Evolutionary conservation across 2,113 vertebrate species (phyloP).

Genomic region (Leptocoma aspasia): DNA sequence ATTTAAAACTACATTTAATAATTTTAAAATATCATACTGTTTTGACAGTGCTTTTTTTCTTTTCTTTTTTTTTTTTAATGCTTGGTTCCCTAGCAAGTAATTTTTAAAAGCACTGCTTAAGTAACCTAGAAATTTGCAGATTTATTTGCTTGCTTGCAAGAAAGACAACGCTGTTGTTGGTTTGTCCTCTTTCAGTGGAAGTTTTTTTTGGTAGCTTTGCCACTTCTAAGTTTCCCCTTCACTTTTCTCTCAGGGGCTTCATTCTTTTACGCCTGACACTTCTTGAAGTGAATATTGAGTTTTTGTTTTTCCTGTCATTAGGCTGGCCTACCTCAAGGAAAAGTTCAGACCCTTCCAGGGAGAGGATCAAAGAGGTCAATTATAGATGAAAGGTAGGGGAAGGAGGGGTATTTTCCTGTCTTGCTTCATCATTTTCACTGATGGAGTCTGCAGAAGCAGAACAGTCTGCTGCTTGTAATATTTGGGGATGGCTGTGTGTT

Average conservation of each 20-base stretch:
- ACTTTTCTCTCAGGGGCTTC: background rate
- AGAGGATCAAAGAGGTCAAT: slow-evolving; percentile 50
- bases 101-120: background rate
- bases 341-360: slow-evolving; percentile 37
- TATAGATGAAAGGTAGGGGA: slow-evolving; percentile 21
- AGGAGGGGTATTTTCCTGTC: slow-evolving; percentile 37
- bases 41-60: background rate
- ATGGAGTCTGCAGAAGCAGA: slow-evolving; percentile 50
- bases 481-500: slow-evolving; percentile 28
- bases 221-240: background rate
- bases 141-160: background rate
- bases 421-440: slow-evolving; percentile 39
- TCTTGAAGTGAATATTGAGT: background rate
- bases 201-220: background rate
- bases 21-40: background rate
- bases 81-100: background rate
- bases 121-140: background rate
- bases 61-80: background rate
- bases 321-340: slow-evolving; percentile 30
- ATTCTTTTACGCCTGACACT: background rate
- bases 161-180: background rate
- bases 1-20: background rate
- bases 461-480: slow-evolving; percentile 45
- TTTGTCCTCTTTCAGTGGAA: background rate
- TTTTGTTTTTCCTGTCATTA: slow-evolving; percentile 39